Percentiles rank a stretch among this genome's conserved stretches.
These are phyloP conservation scores for Cyclophora albipunctata DNA, from an alignment of 2,888 invertebrate genomes.

Conservation along the genomic window DNA sequence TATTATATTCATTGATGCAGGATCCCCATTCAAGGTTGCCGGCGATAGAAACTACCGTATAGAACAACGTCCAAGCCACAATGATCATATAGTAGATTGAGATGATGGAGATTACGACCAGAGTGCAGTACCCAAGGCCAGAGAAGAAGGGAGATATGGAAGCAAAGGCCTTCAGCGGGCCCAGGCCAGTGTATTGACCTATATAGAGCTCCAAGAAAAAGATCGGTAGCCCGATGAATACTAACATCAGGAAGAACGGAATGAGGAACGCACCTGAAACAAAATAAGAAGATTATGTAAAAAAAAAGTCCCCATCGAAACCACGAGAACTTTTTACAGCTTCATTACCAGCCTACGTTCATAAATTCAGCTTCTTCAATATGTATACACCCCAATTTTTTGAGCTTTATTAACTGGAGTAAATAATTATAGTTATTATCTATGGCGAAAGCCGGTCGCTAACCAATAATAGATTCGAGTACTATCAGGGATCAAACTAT, in stretches of 20 bases:
- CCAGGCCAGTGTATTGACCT: constrained; percentile 86
- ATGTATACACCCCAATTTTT: too few relatives aligned
- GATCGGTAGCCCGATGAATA: constrained; percentile 86
- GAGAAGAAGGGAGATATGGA: constrained; percentile 78
- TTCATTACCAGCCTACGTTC: too few relatives aligned
- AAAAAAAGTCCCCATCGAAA: background rate
- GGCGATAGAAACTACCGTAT: constrained; percentile 81
- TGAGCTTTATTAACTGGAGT: too few relatives aligned
- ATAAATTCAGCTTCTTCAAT: too few relatives aligned
- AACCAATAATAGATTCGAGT: too few relatives aligned
- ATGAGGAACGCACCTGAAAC: constrained; percentile 84
- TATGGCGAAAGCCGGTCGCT: too few relatives aligned
- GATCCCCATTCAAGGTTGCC: constrained; percentile 80
- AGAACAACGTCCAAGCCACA: constrained; percentile 85
- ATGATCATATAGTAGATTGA: constrained; percentile 88
- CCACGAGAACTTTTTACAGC: too few relatives aligned
- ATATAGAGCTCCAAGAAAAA: constrained; percentile 86
- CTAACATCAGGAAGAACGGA: constrained; percentile 82
- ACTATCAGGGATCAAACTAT: too few relatives aligned
- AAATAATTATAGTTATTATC: too few relatives aligned
- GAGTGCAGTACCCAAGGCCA: constrained; percentile 80
- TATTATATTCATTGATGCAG: constrained; percentile 78
- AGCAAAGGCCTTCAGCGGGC: constrained; percentile 79
- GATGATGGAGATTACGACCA: constrained; percentile 82
- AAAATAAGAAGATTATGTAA: constrained; percentile 14